Conservation (phyloP, 2,113 vertebrate species). For the Taurulus bubalis region DNA sequence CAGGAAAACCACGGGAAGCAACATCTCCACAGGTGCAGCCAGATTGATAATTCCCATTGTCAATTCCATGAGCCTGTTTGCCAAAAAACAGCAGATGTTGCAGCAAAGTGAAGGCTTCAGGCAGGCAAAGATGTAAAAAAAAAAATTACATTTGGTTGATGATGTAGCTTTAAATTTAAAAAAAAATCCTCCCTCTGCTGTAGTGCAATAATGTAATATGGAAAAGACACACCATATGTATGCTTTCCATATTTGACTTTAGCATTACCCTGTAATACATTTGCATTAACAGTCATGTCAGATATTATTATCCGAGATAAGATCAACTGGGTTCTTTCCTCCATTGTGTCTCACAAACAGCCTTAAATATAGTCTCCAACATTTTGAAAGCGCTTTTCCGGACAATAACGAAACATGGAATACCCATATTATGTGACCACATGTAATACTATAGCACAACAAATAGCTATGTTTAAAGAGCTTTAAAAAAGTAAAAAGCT, state of each 20-base stretch:
- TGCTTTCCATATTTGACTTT: neutral
- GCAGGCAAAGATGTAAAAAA: conserved; percentile 14
- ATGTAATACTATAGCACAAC: conserved; percentile 22
- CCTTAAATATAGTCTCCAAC: conserved; percentile 19
- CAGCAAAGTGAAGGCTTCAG: conserved; percentile 1
- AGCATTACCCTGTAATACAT: conserved; percentile 39
- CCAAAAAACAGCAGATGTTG: neutral
- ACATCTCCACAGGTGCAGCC: conserved; percentile 9
- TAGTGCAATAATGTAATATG: conserved; percentile 25
- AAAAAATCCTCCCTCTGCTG: neutral
- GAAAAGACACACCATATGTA: neutral
- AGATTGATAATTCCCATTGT: neutral
- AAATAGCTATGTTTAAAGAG: conserved; percentile 39
- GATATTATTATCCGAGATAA: conserved; percentile 1
- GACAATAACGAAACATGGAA: conserved; percentile 10
- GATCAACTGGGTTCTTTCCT: neutral
- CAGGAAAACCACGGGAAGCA: conserved; percentile 12
- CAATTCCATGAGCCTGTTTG: neutral
- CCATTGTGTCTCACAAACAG: conserved; percentile 10
- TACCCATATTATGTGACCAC: conserved; percentile 4
- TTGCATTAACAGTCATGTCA: conserved; percentile 39
- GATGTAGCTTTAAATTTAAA: neutral
- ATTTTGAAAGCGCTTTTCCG: conserved; percentile 33
- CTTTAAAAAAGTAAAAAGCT: conserved; percentile 50
- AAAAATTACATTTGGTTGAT: neutral